These are phyloP conservation scores for Drosophila mimetica DNA, from an alignment of 2,888 invertebrate species.

Conservation along the genomic window DNA sequence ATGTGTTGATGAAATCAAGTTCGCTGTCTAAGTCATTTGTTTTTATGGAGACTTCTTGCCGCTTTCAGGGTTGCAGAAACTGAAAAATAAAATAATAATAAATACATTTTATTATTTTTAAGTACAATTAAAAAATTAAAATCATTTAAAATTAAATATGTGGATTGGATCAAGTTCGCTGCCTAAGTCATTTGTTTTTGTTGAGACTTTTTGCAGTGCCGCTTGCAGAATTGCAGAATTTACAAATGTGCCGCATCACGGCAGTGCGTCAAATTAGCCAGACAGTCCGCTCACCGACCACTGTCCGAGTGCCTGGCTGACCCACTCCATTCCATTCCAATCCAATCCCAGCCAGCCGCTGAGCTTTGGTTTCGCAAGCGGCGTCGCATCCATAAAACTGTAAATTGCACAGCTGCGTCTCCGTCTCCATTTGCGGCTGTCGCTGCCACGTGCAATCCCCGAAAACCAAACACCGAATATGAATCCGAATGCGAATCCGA, in stretches of 20 bases:
- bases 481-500: slow-evolving; percentile 14
- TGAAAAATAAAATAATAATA: too few species aligned
- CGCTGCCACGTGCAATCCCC: slow-evolving; percentile 76
- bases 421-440: slow-evolving; percentile 49
- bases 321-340: slow-evolving; percentile 54
- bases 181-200: slow-evolving; percentile 59
- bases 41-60: slow-evolving; percentile 15
- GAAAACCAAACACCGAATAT: slow-evolving; percentile 18
- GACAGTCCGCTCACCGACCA: slow-evolving; percentile 32
- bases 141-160: too few species aligned
- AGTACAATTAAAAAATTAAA: too few species aligned
- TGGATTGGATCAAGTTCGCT: slow-evolving; percentile 65
- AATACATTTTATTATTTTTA: too few species aligned
- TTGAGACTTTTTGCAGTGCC: slow-evolving; percentile 1
- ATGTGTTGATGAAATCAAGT: slow-evolving; percentile 50
- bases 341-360: slow-evolving; percentile 25
- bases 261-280: slow-evolving; percentile 74
- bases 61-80: slow-evolving; percentile 27
- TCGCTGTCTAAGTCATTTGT: slow-evolving; percentile 67
- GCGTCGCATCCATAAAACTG: slow-evolving; percentile 66
- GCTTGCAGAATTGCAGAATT: slow-evolving; percentile 34
- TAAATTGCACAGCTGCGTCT: slow-evolving; percentile 78
- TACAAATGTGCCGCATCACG: slow-evolving; percentile 54
- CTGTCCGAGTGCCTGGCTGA: slow-evolving; percentile 48
- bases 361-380: slow-evolving; percentile 62